These are phyloP conservation scores for Phrynocephalus vlangalii DNA, from an alignment of 2,797 vertebrate species.

Conservation along the genomic window DNA sequence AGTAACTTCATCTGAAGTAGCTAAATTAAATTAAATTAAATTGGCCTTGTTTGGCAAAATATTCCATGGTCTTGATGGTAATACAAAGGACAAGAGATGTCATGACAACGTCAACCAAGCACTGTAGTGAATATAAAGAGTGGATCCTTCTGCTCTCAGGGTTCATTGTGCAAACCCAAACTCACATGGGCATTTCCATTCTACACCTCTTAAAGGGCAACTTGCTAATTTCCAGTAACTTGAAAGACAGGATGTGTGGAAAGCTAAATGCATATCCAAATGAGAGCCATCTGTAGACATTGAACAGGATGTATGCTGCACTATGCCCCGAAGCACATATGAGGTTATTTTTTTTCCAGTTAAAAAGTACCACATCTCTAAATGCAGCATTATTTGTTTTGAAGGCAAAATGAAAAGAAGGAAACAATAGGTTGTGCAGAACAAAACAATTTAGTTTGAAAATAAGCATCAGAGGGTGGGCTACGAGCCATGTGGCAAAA, in stretches of 20 bases:
- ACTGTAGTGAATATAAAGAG: not conserved
- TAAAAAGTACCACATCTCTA: conserved; percentile 67
- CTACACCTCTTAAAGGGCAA: conserved; percentile 38
- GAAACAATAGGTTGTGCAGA: conserved; percentile 66
- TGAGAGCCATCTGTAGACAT: conserved; percentile 65
- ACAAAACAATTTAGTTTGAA: conserved; percentile 71
- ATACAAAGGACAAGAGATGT: not conserved
- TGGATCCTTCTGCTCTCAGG: not conserved
- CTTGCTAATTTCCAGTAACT: conserved; percentile 51
- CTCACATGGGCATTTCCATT: conserved; percentile 11
- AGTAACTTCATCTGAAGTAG: not conserved
- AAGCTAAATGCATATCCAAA: conserved; percentile 42
- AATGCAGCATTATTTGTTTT: conserved; percentile 66
- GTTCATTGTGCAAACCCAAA: not conserved
- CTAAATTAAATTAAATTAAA: not conserved
- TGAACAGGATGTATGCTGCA: conserved; percentile 52
- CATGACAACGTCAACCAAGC: not conserved
- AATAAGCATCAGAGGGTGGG: conserved; percentile 64
- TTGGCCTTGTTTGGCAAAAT: not conserved
- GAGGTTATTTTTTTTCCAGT: conserved; percentile 60
- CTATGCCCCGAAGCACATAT: conserved; percentile 45
- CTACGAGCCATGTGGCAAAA: conserved; percentile 62
- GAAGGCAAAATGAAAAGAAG: conserved; percentile 66
- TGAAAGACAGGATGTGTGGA: conserved; percentile 33
- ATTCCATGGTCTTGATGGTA: not conserved